Percentiles rank a stretch among this genome's conserved stretches.
phyloP scores from a whole-genome alignment of 2,113 vertebrate genomes.

The Xerus inauris region DNA sequence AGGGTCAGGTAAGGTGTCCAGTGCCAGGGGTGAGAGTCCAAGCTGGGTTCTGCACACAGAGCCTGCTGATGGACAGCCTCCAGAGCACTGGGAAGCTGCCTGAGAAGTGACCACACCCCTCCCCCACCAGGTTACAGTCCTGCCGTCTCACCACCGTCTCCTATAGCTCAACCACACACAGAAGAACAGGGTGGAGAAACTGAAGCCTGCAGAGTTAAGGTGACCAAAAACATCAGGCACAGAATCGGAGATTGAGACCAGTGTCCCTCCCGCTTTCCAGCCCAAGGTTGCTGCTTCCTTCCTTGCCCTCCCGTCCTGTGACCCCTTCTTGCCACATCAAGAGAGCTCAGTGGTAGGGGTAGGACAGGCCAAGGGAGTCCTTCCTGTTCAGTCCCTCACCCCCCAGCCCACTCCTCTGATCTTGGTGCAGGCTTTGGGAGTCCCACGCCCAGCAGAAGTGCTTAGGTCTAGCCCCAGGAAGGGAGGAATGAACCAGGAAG shows the following conservation, averaged over 20 bases:
- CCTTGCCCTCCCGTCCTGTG: not conserved
- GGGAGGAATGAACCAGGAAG: not conserved
- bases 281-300: not conserved
- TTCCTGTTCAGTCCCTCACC: not conserved
- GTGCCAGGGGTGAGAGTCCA: not conserved
- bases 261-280: not conserved
- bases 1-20: not conserved
- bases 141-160: not conserved
- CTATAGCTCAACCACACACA: not conserved
- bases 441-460: not conserved
- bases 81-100: not conserved
- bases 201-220: not conserved
- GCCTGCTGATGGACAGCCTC: not conserved
- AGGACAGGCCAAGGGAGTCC: not conserved
- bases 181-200: not conserved
- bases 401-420: not conserved
- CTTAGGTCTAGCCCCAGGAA: not conserved
- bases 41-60: not conserved
- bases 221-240: not conserved
- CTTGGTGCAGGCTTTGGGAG: not conserved
- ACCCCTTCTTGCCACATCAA: not conserved
- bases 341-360: not conserved
- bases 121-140: not conserved
- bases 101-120: no score
- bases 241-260: not conserved